Conservation (phyloP, 92 coral and sea anemone genomes). For the Heteractis magnifica region DNA sequence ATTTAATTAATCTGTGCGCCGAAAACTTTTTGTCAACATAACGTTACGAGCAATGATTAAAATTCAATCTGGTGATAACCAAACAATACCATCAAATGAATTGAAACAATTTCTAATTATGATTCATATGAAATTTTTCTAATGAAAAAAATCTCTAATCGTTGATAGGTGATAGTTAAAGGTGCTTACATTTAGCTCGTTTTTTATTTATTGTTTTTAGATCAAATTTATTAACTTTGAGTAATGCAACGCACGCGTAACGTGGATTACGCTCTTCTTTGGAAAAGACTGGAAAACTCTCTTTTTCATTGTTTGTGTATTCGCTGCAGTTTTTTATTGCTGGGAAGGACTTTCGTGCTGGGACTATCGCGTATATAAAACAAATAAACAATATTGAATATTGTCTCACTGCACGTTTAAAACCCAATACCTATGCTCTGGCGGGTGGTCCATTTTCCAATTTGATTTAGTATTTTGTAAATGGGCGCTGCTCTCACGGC, state of each 20-base stretch:
- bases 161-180: conserved; percentile 3
- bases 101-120: conserved; percentile 16
- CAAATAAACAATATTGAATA: conserved; percentile 22
- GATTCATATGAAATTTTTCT: conserved; percentile 11
- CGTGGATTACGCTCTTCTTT: not conserved
- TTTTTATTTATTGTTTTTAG: not conserved
- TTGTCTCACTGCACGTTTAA: conserved; percentile 13
- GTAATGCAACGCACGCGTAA: not conserved
- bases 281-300: not conserved
- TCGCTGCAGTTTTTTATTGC: not conserved
- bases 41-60: conserved; percentile 25
- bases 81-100: conserved; percentile 30
- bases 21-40: conserved; percentile 30
- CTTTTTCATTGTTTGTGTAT: not conserved
- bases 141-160: not conserved
- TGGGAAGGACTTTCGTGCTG: conserved; percentile 5
- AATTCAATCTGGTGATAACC: conserved; percentile 38
- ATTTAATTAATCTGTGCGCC: conserved; percentile 33
- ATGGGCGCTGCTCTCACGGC: not conserved
- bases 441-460: conserved; percentile 35
- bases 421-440: conserved; percentile 15
- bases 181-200: not conserved
- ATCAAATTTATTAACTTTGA: conserved; percentile 8
- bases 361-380: conserved; percentile 2
- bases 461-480: conserved; percentile 4